Evolutionary conservation across 1,140 invertebrate genomes (phyloP).

Genomic region (Eupeodes corollae): DNA sequence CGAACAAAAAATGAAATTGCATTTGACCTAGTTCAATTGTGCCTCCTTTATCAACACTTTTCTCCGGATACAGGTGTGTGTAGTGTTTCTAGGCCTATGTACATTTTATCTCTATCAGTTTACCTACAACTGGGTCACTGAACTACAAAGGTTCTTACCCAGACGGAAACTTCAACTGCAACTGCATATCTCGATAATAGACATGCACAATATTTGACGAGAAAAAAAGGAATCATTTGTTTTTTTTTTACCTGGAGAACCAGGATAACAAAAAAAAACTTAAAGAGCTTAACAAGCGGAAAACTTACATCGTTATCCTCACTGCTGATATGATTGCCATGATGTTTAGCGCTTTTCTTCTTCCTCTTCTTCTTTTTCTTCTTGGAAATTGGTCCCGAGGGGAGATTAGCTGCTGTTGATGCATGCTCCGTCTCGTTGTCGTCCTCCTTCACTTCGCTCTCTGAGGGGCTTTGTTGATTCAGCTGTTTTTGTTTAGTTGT

Average conservation of each 20-base stretch:
- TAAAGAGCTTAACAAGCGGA: too few relatives aligned
- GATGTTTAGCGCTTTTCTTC: slow-evolving; percentile 45
- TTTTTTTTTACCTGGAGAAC: too few relatives aligned
- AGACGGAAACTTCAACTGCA: neutral
- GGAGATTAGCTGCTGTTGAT: slow-evolving; percentile 38
- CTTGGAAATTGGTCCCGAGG: slow-evolving; percentile 16
- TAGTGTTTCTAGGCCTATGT: neutral
- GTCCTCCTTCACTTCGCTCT: slow-evolving; percentile 59
- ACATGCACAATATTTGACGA: too few relatives aligned
- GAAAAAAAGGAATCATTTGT: too few relatives aligned
- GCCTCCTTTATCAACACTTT: too few relatives aligned
- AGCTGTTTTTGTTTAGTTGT: slow-evolving; percentile 28
- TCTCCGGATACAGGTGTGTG: too few relatives aligned
- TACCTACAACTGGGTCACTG: too few relatives aligned
- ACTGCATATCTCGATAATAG: neutral
- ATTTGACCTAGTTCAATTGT: too few relatives aligned
- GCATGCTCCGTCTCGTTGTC: slow-evolving; percentile 52
- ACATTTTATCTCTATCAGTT: neutral
- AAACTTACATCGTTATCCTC: slow-evolving; percentile 48
- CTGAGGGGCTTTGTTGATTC: slow-evolving; percentile 47
- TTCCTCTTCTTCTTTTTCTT: slow-evolving; percentile 50
- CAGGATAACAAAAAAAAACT: too few relatives aligned
- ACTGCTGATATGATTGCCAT: slow-evolving; percentile 43
- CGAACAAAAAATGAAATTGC: too few relatives aligned
- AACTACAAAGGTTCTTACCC: too few relatives aligned